Evolutionary conservation across 2,888 invertebrate genomes (phyloP).

Genomic region (Odontomyia ornata): DNA sequence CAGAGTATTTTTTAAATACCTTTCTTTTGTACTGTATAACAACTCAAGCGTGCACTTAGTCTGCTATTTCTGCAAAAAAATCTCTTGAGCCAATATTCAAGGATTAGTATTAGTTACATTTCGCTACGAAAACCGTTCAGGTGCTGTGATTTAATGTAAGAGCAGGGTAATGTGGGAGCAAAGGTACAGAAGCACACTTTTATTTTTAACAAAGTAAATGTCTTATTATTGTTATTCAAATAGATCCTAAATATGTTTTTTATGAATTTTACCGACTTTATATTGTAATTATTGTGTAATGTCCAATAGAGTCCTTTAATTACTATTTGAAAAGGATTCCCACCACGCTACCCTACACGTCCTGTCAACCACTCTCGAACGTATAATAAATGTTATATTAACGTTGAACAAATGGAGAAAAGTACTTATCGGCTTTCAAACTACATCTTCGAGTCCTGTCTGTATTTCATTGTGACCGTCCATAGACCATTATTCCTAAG

Average conservation of each 20-base stretch:
- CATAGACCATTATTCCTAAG: not conserved
- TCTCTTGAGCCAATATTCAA: conserved; percentile 13
- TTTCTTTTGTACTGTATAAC: not conserved
- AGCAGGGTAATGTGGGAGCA: not conserved
- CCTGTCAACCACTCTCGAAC: not conserved
- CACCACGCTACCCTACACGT: not conserved
- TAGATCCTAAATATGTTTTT: too few species aligned
- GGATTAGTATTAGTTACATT: conserved; percentile 44
- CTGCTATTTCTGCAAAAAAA: not conserved
- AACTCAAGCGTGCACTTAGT: not conserved
- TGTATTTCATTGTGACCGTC: not conserved
- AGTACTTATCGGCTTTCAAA: conserved; percentile 23
- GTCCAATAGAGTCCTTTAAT: too few species aligned
- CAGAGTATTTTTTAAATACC: too few species aligned
- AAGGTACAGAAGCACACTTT: too few species aligned
- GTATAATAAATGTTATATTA: not conserved
- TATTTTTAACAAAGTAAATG: too few species aligned
- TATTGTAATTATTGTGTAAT: too few species aligned
- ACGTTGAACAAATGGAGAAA: conserved; percentile 1
- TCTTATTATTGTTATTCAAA: too few species aligned
- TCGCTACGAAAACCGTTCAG: not conserved
- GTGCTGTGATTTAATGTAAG: not conserved
- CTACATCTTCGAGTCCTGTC: not conserved
- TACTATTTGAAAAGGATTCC: too few species aligned
- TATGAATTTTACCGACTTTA: too few species aligned